These are phyloP conservation scores for Tragelaphus buxtoni DNA, from an alignment of 2,113 vertebrate genomes.

Conservation along the genomic window DNA sequence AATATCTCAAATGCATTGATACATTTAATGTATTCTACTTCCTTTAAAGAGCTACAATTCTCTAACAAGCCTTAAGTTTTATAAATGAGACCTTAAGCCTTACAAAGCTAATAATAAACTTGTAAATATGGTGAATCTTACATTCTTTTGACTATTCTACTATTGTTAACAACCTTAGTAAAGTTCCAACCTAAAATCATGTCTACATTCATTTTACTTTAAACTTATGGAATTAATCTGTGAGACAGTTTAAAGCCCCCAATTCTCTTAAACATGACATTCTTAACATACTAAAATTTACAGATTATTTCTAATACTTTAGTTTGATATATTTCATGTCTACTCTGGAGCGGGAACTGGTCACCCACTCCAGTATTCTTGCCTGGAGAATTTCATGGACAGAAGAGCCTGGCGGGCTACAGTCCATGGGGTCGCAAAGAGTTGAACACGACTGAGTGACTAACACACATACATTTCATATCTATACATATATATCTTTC, in stretches of 20 bases:
- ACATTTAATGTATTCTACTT: constrained; percentile 22
- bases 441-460: neutral
- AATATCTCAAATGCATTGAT: constrained; percentile 31
- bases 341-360: neutral
- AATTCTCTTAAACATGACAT: neutral
- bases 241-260: neutral
- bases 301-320: constrained; percentile 35
- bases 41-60: constrained; percentile 25
- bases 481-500: neutral
- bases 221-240: neutral
- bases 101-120: constrained; percentile 33
- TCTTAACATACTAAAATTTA: neutral
- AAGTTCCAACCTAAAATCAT: neutral
- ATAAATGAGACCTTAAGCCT: neutral
- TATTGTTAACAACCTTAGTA: neutral
- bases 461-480: neutral
- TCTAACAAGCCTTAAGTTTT: neutral
- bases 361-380: neutral
- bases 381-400: neutral
- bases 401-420: neutral
- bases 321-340: neutral
- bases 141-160: neutral
- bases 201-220: constrained; percentile 9
- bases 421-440: neutral
- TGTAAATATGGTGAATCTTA: neutral